These are phyloP conservation scores for Trachelus iudaicus DNA, from an alignment of 2,888 invertebrate genomes.

Conservation along the genomic window DNA sequence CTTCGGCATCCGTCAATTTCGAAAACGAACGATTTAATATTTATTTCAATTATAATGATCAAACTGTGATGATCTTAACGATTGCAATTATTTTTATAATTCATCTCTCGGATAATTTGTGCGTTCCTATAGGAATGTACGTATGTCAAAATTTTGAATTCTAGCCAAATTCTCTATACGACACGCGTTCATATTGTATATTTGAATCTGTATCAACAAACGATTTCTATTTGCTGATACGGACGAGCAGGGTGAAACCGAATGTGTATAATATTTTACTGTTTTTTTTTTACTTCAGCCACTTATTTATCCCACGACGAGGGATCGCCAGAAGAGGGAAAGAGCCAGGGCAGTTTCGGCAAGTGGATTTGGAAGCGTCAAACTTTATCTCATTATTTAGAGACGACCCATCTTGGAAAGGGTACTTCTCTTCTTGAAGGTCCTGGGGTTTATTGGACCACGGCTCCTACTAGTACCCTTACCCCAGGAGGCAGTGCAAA, in stretches of 20 bases:
- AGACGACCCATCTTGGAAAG: not conserved
- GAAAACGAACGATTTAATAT: too few relatives aligned
- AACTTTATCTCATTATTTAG: constrained; percentile 20
- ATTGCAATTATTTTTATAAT: not conserved
- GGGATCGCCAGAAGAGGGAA: not conserved
- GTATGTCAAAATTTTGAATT: not conserved
- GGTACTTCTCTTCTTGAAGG: not conserved
- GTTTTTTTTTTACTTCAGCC: not conserved
- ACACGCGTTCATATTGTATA: not conserved
- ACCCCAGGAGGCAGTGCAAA: not conserved
- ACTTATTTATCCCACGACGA: not conserved
- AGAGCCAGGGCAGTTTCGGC: not conserved
- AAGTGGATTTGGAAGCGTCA: constrained; percentile 17
- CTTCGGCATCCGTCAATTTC: not conserved
- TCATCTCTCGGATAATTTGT: too few relatives aligned
- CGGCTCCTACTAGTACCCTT: not conserved
- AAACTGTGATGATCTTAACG: not conserved
- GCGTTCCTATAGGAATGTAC: too few relatives aligned
- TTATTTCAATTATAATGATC: not conserved
- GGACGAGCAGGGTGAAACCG: not conserved
- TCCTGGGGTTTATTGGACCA: not conserved
- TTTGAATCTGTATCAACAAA: not conserved
- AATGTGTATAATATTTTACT: not conserved
- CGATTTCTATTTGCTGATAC: not conserved
- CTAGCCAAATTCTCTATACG: not conserved